Evolutionary conservation across 2,113 vertebrate genomes (phyloP).

Genomic region (Apistogramma diplotaenia): DNA sequence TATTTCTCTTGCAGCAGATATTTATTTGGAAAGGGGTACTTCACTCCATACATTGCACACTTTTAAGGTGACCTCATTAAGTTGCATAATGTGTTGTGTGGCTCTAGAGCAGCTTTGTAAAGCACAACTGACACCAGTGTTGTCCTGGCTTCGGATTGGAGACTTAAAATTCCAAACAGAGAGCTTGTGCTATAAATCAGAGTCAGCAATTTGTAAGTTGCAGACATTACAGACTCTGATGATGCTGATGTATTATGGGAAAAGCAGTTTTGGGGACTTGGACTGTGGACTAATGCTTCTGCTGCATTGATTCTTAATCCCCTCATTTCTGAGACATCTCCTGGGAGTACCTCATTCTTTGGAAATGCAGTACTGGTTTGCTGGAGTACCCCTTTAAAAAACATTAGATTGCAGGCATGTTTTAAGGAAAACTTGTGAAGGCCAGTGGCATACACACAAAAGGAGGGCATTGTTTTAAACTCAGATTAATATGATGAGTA

Average conservation of each 20-base stretch:
- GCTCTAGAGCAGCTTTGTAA: not conserved
- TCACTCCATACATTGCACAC: not conserved
- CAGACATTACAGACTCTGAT: not conserved
- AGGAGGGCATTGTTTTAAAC: not conserved
- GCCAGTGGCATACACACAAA: not conserved
- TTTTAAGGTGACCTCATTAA: not conserved
- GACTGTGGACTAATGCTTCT: not conserved
- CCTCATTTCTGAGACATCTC: not conserved
- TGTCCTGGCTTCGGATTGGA: not conserved
- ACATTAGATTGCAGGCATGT: not conserved
- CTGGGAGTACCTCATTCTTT: not conserved
- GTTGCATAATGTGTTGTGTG: not conserved
- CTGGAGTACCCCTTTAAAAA: conserved; percentile 15
- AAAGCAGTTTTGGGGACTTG: not conserved
- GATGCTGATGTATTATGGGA: not conserved
- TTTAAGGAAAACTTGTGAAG: not conserved
- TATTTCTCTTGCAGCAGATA: conserved; percentile 21
- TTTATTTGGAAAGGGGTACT: conserved; percentile 15
- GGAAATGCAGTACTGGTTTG: not conserved
- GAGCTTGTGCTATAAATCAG: not conserved
- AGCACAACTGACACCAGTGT: not conserved
- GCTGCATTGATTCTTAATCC: not conserved
- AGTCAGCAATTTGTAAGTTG: not conserved
- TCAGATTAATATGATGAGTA: not conserved
- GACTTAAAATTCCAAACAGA: not conserved